These are phyloP conservation scores for Spheniscus mendiculus DNA, from an alignment of 2,113 vertebrate genomes.

Conservation along the genomic window DNA sequence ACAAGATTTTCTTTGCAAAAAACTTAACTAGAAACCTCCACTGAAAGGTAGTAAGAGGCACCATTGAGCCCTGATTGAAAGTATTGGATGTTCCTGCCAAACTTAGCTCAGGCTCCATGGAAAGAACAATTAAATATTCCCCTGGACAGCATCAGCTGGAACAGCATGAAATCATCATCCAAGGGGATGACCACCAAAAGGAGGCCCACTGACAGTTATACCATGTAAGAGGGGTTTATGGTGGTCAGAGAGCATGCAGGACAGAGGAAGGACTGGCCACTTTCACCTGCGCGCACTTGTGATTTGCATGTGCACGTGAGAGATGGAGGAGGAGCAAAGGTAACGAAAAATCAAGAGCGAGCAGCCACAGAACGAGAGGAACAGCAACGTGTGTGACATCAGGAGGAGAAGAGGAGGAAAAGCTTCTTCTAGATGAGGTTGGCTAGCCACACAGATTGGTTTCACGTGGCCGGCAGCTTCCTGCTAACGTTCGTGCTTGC, in stretches of 20 bases:
- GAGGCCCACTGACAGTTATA: not conserved
- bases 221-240: not conserved
- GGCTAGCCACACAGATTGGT: not conserved
- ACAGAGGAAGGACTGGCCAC: no score
- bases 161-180: not conserved
- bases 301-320: fast-evolving
- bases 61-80: not conserved
- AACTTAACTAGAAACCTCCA: not conserved
- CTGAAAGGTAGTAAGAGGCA: not conserved
- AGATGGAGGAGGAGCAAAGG: not conserved
- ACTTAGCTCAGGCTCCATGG: not conserved
- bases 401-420: not conserved
- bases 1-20: not conserved
- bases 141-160: not conserved
- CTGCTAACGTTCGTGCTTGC: fast-evolving
- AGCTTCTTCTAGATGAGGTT: not conserved
- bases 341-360: not conserved
- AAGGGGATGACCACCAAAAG: not conserved
- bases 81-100: not conserved
- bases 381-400: fast-evolving
- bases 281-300: fast-evolving
- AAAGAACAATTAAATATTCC: not conserved
- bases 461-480: fast-evolving
- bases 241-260: not conserved
- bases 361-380: not conserved